A percentile compares a stretch with the other conserved stretches of the same genome.
Evolutionary conservation across 1,140 invertebrate species (phyloP).

Genomic region (Helicorthomorpha holstii): DNA sequence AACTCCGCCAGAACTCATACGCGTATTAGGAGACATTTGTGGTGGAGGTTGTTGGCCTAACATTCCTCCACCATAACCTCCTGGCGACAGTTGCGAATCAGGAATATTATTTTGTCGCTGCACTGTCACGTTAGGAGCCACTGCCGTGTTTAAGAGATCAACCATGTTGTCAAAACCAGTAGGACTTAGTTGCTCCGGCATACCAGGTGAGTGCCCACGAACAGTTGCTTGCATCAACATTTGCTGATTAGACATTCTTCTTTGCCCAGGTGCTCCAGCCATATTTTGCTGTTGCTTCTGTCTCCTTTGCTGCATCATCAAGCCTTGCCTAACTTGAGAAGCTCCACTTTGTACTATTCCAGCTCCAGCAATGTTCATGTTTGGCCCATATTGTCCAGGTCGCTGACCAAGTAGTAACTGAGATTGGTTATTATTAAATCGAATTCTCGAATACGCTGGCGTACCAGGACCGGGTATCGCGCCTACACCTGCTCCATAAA

Average conservation of each 20-base stretch:
- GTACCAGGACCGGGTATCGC: not conserved
- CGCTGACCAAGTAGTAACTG: too few relatives aligned
- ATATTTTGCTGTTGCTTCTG: conserved; percentile 27
- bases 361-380: too few relatives aligned
- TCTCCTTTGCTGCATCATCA: conserved; percentile 26
- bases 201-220: conserved; percentile 38
- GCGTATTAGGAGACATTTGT: conserved; percentile 16
- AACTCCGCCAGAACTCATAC: not conserved
- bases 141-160: conserved; percentile 56
- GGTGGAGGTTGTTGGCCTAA: conserved; percentile 10
- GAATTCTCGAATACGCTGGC: too few relatives aligned
- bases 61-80: conserved; percentile 30
- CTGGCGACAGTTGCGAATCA: conserved; percentile 51
- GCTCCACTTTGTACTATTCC: not conserved
- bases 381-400: conserved; percentile 11
- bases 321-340: conserved; percentile 8
- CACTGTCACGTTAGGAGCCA: conserved; percentile 46
- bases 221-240: conserved; percentile 43
- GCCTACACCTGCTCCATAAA: conserved; percentile 19
- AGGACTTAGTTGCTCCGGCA: conserved; percentile 34
- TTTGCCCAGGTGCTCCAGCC: conserved; percentile 41
- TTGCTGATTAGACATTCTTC: conserved; percentile 12
- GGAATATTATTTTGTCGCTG: conserved; percentile 45
- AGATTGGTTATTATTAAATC: too few relatives aligned
- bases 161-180: conserved; percentile 48